Evolutionary conservation across 37 sponge, comb jelly and placozoan species (phyloP), one percentile per base, ranked within the genome.

Genomic region (Beroe ovata): DNA sequence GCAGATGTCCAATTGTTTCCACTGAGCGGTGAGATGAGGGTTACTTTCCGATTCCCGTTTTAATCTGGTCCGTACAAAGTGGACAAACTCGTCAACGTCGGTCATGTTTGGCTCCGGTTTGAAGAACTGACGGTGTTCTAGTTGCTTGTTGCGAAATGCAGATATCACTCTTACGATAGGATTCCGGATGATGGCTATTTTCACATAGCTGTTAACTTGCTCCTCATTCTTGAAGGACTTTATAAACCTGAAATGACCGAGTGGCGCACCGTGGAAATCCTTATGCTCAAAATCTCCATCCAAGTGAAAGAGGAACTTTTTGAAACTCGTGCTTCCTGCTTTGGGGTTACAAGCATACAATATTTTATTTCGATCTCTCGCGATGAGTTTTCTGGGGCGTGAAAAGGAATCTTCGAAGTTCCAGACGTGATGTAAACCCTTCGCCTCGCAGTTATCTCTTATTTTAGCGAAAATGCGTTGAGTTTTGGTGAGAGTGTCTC

Each of bases 291-390:
- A 11, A 66, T 66, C 69, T 29, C 69, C 69, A 16, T 66, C 69
- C 8, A 66, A 29, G 30, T 8, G 36, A 33, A 66, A 66, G 18
- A 66, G 69, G 36, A 66, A 66, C 33, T 33, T 29, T 30, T 66
- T 66, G 30, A 66, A 66, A 66, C 69, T 66, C 8, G 69, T 66
- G 16, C 35, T 66, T 34, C 69, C 69, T 19, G 69, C 34, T 66
- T 66, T 66, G 8, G 69, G 69, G 16, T 66, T 32, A 33, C 69
- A 34, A 1, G 32, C 69, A 30, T 32, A 66, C 1, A 66, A 37
- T 34, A 66, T 66, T 34, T 33, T 25, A 30, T 66, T 3, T 18
- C 16, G 8, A 3, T 33, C 34, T 30, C 34, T 66, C 36, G 69
- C 69, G 4, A 66, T 66, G 2, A 66, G 35, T 34, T 29, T 4